Base-by-base conservation (phyloP, 2,113 vertebrate genomes). In the Pygathrix nemaeus region DNA sequence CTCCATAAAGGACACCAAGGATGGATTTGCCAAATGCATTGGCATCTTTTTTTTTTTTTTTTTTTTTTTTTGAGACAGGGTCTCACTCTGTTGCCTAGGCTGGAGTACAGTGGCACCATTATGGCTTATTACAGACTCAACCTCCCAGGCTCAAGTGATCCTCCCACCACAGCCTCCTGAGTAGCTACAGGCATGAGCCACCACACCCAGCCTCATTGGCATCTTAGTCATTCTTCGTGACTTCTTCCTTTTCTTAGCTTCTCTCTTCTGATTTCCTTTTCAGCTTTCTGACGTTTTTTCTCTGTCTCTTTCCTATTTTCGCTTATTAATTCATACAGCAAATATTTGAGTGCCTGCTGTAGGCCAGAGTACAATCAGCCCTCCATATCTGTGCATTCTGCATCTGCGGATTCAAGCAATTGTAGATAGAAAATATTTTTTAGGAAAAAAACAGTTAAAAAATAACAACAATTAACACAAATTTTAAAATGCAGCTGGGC, bases 251-350 rank as follows among this genome's bases (percentile, higher is more conserved):
- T 68, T 76, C 45, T 94, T 73, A 72, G 94, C 20, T 52, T 81
- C 81, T 93, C 43, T 90, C 25, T 95, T 92, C 83, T 94, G 27
- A 81, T 93, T 97, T 95, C 91, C 90, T 90, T 96, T 96, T 27
- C 48, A 92, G 43, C 52, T 94, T 70, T 85, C 12, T 80, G 38
- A 27, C 35, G 27, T 64, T 38, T 68, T 78, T 45, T 9, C 73
- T 83, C 12, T 18, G 18, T 90, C 48, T 88, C 50, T 25, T 94
- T 95, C 21, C 40, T 76, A n/a, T 55, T 84, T 68, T 78, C 32
- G 38, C 23, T 73, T 88, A 86, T 72, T 81, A 84, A 94, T 93
- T 88, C 68, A n/a, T 40, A 55, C 48, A 83, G 25, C 32, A 87
- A 75, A 73, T 88, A 92, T 64, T 90, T 96, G 30, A 48, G 68